Evolutionary conservation across 1,140 invertebrate species (phyloP), one percentile per base, ranked within the genome.

Genomic region (Bombus superbus): DNA sequence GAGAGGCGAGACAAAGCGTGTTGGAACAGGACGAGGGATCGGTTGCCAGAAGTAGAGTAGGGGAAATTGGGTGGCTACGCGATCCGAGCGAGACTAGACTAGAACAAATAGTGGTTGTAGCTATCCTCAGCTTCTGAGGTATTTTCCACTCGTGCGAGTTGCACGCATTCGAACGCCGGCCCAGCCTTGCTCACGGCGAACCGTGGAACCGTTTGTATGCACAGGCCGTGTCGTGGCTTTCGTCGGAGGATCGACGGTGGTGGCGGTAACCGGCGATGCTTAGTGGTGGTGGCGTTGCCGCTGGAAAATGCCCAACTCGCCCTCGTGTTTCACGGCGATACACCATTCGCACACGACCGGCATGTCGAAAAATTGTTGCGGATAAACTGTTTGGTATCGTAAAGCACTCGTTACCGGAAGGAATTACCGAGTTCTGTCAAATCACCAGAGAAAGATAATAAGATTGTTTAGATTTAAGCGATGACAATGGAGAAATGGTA

Each of bases 21-120:
- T 73, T 47, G 74, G 83, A 84, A 81, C 64, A 83, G 78, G 73
- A 79, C 53, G 77, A 78, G 69, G 75, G 69, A 64, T 66, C 57
- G 57, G 32, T 77, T 66, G 25, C 32, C 38, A 64, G 80, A 13
- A 22, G 18, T 47, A 40, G 35, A 59, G 44, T 8, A 66, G 64
- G 88, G 84, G 90, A 86, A 93, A 94, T 94, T 91, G 87, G 89
- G 86, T 89, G 86, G 89, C 85, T 91, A 92, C 86, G 78, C 80
- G 85, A 87, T 89, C 86, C 90, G 90, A 91, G 92, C 86, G 86
- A 91, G 89, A 92, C 93, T 94, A 94, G 93, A 93, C 93, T 94
- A 94, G 93, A 94, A 93, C 93, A 94, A 94, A 94, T 94, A 94
- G 92, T 93, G 93, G 93, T 94, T 93, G 93, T 94, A 93, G 93